Evolutionary conservation across 2,888 invertebrate species (phyloP), one percentile per base, ranked within the genome.

Genomic region (Dione vanillae): DNA sequence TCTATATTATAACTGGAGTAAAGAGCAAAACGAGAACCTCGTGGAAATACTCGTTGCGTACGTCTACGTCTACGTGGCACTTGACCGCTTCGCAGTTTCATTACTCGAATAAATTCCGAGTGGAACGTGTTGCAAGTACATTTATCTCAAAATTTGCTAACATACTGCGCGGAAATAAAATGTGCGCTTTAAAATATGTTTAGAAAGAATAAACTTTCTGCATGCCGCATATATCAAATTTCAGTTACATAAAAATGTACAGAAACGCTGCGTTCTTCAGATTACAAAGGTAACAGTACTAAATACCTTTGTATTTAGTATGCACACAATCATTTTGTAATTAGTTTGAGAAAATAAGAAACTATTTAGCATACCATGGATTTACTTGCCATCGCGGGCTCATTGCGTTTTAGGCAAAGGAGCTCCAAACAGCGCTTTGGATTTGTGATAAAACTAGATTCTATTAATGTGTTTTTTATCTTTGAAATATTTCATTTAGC

Each of bases 41-140:
- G 40, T 49, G 72, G 61, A 66, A 69, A 69, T 61, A 61, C 61
- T 68, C 67, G 61, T 61, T 58, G 64, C 67, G 66, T 66, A 66
- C 66, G 52, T 58, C 67, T 68, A n/a, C n/a, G n/a, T n/a, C n/a
- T n/a, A n/a, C n/a, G n/a, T n/a, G 62, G 69, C 41, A 69, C 69
- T 72, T 72, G 72, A 72, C 72, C 66, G 72, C 52, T 41, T 45
- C 67, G 49, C 58, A 72, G 72, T 70, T 72, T 67, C 72, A 72
- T 72, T 70, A 72, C 72, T 72, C 70, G 69, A 70, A 72, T 72
- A 72, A 72, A 72, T 70, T 64, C 70, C 58, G 58, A 40, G 49
- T 58, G 62, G 67, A 64, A 49, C 59, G 72, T 52, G 70, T 62
- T 66, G 66, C 54, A 47, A 64, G 70, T 64, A 66, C 58, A 51